These are phyloP conservation scores for Cryptus viduatorius DNA, from an alignment of 2,888 invertebrate species.

Conservation along the genomic window DNA sequence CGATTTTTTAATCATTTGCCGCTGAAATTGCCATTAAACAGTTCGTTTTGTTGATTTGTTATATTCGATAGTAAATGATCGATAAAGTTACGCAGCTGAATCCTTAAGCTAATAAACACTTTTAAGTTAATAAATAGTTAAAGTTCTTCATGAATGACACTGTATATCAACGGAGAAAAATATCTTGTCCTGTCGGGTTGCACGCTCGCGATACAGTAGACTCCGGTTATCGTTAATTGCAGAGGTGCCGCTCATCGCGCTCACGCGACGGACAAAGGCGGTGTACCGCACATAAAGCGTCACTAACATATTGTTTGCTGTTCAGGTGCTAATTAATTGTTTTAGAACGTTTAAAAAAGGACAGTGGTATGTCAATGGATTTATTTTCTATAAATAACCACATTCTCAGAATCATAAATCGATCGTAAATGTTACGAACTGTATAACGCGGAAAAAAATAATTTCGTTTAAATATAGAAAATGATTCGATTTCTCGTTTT, in stretches of 20 bases:
- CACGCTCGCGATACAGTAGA: constrained; percentile 10
- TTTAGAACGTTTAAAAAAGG: not conserved
- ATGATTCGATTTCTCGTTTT: no score
- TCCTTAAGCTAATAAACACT: not conserved
- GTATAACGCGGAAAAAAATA: not conserved
- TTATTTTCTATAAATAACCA: not conserved
- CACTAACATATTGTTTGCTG: not conserved
- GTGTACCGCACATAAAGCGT: not conserved
- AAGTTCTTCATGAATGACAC: constrained; percentile 26
- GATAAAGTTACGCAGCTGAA: not conserved
- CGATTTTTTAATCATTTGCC: no score
- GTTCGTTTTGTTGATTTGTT: not conserved
- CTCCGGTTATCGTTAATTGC: constrained; percentile 49
- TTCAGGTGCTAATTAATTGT: constrained; percentile 26
- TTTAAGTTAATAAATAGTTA: not conserved
- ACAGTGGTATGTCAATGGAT: not conserved
- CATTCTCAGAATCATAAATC: not conserved
- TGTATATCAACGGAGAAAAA: not conserved
- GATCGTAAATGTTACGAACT: not conserved
- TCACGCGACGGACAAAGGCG: not conserved
- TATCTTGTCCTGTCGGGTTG: constrained; percentile 23
- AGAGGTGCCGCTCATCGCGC: constrained; percentile 26
- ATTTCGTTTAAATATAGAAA: not conserved
- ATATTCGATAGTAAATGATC: not conserved
- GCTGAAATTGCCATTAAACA: no score